phyloP scores from a whole-genome alignment of 2,113 vertebrate genomes.

The Desmodus rotundus region DNA sequence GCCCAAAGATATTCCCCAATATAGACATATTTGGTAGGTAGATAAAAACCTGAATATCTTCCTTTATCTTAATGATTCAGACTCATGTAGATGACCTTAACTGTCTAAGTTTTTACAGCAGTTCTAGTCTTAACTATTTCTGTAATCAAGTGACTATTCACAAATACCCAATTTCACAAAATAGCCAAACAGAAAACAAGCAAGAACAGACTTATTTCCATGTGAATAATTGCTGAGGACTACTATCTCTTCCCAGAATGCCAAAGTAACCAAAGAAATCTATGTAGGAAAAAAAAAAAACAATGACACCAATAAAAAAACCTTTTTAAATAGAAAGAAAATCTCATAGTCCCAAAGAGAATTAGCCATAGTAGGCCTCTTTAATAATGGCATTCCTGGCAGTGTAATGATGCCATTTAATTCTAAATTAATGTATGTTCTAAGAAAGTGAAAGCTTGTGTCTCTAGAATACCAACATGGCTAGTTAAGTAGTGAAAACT shows the following conservation, averaged over 20 bases:
- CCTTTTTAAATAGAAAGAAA: not conserved
- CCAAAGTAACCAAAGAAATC: constrained; percentile 31
- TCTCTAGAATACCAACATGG: not conserved
- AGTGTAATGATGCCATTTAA: not conserved
- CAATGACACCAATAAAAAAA: not conserved
- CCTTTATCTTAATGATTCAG: constrained; percentile 17
- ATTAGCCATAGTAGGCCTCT: not conserved
- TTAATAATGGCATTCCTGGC: not conserved
- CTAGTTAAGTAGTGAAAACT: not conserved
- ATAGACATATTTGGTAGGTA: not conserved
- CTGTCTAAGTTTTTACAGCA: not conserved
- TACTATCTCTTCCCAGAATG: constrained; percentile 27
- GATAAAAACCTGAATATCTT: not conserved
- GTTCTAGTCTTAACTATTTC: constrained; percentile 36
- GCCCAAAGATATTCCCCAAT: not conserved
- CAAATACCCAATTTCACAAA: constrained; percentile 51
- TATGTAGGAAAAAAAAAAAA: not conserved
- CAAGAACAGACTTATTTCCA: not conserved
- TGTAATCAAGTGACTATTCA: constrained; percentile 57
- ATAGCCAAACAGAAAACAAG: constrained; percentile 53
- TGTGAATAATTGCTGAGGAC: constrained; percentile 22
- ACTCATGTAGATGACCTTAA: constrained; percentile 27
- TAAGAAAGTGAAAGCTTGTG: not conserved
- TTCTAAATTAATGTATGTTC: not conserved
- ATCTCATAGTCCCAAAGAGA: not conserved